phyloP scores from a whole-genome alignment of 2,113 vertebrate species.

The Semicossyphus pulcher region DNA sequence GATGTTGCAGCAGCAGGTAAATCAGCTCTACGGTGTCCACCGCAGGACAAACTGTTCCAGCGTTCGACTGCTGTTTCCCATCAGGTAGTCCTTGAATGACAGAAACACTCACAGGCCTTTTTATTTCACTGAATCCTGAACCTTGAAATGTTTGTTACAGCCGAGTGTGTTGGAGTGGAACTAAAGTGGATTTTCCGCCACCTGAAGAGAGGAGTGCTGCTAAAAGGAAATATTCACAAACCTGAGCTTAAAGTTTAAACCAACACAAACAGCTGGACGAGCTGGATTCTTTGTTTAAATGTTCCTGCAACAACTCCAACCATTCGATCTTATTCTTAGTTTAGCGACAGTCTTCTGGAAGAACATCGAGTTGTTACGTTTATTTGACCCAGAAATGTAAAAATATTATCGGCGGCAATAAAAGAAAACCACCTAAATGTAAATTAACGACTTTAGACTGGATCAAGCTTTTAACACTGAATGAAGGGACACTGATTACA shows the following conservation, averaged over 20 bases:
- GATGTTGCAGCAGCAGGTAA: constrained; percentile 1
- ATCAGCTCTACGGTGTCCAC: neutral
- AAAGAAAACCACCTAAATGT: too few species aligned
- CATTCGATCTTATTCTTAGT: too few species aligned
- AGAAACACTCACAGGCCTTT: constrained; percentile 17
- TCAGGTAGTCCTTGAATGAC: constrained; percentile 4
- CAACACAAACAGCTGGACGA: neutral
- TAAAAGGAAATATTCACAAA: constrained; percentile 15
- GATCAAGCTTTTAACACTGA: too few species aligned
- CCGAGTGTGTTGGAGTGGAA: constrained; percentile 26
- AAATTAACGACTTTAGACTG: too few species aligned
- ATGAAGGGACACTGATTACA: too few species aligned
- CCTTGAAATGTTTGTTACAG: constrained; percentile 11
- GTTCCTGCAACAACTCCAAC: too few species aligned
- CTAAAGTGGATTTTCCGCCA: constrained; percentile 40
- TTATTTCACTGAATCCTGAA: constrained; percentile 11
- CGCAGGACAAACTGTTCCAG: neutral
- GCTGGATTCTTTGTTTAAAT: too few species aligned
- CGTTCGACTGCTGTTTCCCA: neutral
- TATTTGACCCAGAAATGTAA: too few species aligned
- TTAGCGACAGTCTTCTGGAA: too few species aligned
- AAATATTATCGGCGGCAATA: too few species aligned
- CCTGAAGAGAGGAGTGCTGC: constrained; percentile 19
- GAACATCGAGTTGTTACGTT: too few species aligned
- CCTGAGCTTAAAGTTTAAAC: neutral